These are phyloP conservation scores for Centroberyx gerrardi DNA, from an alignment of 2,797 vertebrate genomes.

Conservation along the genomic window DNA sequence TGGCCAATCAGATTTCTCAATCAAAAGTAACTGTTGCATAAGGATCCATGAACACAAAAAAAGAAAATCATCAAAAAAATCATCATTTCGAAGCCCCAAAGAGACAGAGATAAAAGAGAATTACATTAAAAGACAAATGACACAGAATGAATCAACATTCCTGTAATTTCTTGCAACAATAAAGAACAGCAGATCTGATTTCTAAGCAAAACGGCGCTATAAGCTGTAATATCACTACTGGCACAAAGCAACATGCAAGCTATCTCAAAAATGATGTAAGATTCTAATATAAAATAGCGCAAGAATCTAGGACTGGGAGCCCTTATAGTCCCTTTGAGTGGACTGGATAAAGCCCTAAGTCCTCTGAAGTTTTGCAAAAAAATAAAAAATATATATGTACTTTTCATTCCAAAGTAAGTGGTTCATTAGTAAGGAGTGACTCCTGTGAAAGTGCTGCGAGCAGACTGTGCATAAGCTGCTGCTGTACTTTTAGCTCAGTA, in stretches of 20 bases:
- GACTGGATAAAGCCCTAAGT: constrained; percentile 33
- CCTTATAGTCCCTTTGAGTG: constrained; percentile 22
- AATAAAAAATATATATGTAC: constrained; percentile 12
- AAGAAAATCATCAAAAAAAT: neutral
- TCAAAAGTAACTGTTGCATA: constrained; percentile 12
- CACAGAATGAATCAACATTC: constrained; percentile 15
- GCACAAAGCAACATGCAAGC: constrained; percentile 4
- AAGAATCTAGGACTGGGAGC: constrained; percentile 21
- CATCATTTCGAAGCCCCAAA: constrained; percentile 12
- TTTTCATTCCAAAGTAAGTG: constrained; percentile 55
- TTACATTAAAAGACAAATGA: neutral
- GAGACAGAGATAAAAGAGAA: constrained; percentile 57
- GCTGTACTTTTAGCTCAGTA: constrained; percentile 61
- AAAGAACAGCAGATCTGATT: constrained; percentile 37
- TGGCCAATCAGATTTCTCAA: neutral
- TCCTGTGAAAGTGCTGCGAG: constrained; percentile 47
- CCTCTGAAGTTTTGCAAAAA: constrained; percentile 30
- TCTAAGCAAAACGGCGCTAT: constrained; percentile 9
- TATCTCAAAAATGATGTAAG: constrained; percentile 28
- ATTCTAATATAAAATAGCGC: neutral
- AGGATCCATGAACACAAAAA: constrained; percentile 19
- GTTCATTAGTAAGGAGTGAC: constrained; percentile 66
- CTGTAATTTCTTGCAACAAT: constrained; percentile 45
- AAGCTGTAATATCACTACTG: constrained; percentile 12
- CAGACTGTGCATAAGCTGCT: constrained; percentile 38